Evolutionary conservation across 2,113 vertebrate species (phyloP), one percentile per base, ranked within the genome.

Genomic region (Nothobranchius furzeri): DNA sequence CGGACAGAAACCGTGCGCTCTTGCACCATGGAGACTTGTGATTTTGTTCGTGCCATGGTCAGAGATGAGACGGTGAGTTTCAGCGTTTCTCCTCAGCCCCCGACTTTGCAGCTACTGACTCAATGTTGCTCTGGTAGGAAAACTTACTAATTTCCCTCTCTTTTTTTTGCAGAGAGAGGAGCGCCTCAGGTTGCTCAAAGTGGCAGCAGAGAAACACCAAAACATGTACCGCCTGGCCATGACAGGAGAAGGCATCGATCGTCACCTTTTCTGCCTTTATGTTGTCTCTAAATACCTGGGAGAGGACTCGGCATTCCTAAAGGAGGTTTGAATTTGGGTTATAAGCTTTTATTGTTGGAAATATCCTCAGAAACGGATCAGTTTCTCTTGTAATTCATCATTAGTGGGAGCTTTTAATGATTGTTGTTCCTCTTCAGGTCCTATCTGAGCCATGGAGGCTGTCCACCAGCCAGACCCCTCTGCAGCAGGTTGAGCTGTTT

Each of bases 241-340:
- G 96, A 96, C 95, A 0, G 98, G 98, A 9, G 15, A 93, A 0
- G 98, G 98, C 50, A 96, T 99, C 3, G 98, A 99, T 76, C 97
- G 98, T 10, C 97, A 99, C 55, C 94, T 99, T 47, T 99, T 99
- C 93, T 99, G 98, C 82, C 95, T 99, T 4, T 99, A 99, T 0
- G 93, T 99, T 0, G 95, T 99, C 12, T 99, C 98, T 81, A 99
- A 98, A 72, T 99, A 99, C 70, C 92, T 99, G 3, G 96, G 93
- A 2, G 94, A 95, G 5, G 96, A 99, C 13, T 99, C 98, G 0
- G 81, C 95, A 35, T 99, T 98, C 90, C 95, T 99, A 24, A 96
- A 96, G 78, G 95, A 99, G 76, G 98, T 98, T 30, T 63, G 89
- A 67, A 12, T 37, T 49, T 0, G 9, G 52, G 30, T 24, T 45